A percentile compares a stretch with the other conserved stretches of the same genome.
Conservation (phyloP, 1,140 invertebrate genomes). For the Aleiodes sp. region DNA sequence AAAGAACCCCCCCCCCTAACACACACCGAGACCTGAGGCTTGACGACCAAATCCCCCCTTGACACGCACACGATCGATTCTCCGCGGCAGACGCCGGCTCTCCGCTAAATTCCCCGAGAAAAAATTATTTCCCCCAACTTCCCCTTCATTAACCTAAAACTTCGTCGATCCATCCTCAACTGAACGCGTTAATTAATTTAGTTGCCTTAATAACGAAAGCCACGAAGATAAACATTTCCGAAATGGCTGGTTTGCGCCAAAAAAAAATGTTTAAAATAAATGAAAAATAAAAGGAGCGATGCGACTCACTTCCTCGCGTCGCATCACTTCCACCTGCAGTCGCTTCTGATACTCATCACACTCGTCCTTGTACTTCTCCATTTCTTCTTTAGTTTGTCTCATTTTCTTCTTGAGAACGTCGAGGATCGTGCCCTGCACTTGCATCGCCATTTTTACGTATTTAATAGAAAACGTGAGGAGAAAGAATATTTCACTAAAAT, state of each 20-base stretch:
- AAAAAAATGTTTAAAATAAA: neutral
- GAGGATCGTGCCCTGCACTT: conserved; percentile 87
- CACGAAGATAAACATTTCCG: neutral
- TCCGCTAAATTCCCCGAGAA: neutral
- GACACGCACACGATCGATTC: conserved; percentile 53
- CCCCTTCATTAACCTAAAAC: neutral
- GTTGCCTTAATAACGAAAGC: no score
- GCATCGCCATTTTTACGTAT: conserved; percentile 77
- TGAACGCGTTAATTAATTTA: neutral
- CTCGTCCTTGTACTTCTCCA: conserved; percentile 97
- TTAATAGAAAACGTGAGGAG: neutral
- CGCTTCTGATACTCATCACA: conserved; percentile 91
- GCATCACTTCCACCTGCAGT: conserved; percentile 88
- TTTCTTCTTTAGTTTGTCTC: conserved; percentile 97
- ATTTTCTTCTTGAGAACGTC: conserved; percentile 99
- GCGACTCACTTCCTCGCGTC: conserved; percentile 92
- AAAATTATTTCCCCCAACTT: neutral
- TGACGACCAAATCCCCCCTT: conserved; percentile 46
- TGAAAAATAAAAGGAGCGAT: conserved; percentile 7
- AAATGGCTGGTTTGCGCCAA: neutral
- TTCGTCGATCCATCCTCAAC: neutral
- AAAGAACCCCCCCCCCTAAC: conserved; percentile 27
- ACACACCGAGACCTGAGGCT: conserved; percentile 27
- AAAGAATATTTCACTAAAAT: neutral
- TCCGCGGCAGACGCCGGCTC: conserved; percentile 27